Conservation (phyloP, 35 echinoderm and acorn worm species). For the Stichopus chloronotus region DNA sequence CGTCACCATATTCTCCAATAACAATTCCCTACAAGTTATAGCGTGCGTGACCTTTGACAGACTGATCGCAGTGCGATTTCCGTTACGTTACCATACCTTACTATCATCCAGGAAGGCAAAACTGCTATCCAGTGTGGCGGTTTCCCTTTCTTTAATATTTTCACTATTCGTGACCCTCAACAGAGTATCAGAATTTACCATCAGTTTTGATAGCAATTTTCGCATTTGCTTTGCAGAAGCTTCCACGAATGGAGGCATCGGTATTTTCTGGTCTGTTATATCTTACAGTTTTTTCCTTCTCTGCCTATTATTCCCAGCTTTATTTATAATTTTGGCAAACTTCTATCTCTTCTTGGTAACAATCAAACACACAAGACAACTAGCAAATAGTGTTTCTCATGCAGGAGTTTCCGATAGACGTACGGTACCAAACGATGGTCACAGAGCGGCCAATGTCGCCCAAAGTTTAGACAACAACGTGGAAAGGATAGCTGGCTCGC, state of each 20-base stretch:
- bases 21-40: not conserved
- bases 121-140: not conserved
- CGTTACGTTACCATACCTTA: not conserved
- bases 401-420: too few species aligned
- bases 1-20: not conserved
- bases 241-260: not conserved
- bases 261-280: not conserved
- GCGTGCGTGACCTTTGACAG: not conserved
- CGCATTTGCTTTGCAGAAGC: not conserved
- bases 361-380: not conserved
- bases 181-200: not conserved
- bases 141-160: not conserved
- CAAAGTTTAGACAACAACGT: too few species aligned
- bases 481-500: not conserved
- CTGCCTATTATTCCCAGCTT: not conserved
- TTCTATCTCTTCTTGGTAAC: not conserved
- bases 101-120: not conserved
- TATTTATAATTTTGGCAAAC: not conserved
- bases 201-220: not conserved
- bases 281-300: not conserved
- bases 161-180: not conserved
- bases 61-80: not conserved
- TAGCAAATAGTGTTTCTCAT: not conserved
- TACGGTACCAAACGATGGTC: too few species aligned
- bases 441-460: too few species aligned